A percentile compares a stretch with the other conserved stretches of the same genome.
phyloP scores from a whole-genome alignment of 1,140 invertebrate species.

The Antheraea mylitta region DNA sequence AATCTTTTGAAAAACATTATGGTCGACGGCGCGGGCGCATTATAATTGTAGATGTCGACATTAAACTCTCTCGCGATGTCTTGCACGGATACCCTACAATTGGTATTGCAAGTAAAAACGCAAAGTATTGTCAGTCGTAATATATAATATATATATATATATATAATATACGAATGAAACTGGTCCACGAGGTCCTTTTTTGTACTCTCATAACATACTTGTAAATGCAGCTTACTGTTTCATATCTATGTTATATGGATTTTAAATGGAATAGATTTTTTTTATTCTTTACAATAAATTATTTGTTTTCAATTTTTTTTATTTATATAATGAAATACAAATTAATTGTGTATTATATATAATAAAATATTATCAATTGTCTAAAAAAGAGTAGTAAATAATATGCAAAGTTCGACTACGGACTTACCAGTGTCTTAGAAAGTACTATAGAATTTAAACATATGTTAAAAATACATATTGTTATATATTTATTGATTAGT shows the following conservation, averaged over 20 bases:
- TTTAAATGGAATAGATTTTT: background rate
- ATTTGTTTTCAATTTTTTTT: too few relatives aligned
- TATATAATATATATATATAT: too few relatives aligned
- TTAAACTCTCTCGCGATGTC: constrained; percentile 39
- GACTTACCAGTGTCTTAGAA: too few relatives aligned
- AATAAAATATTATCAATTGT: too few relatives aligned
- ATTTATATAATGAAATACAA: too few relatives aligned
- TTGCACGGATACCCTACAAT: constrained; percentile 15
- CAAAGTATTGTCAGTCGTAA: constrained; percentile 8
- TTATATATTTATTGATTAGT: background rate
- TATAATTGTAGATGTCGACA: constrained; percentile 68
- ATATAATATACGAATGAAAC: constrained; percentile 6
- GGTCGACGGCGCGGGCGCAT: constrained; percentile 62
- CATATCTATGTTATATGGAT: background rate
- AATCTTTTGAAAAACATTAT: constrained; percentile 74
- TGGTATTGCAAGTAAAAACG: constrained; percentile 16
- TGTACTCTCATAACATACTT: background rate
- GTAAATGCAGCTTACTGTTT: background rate
- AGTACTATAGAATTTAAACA: too few relatives aligned
- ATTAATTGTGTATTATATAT: too few relatives aligned
- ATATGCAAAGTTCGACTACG: too few relatives aligned
- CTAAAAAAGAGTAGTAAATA: too few relatives aligned
- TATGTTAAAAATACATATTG: too few relatives aligned
- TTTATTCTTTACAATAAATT: too few relatives aligned
- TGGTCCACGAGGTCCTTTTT: constrained; percentile 2